Evolutionary conservation across 1,140 invertebrate species (phyloP).

Genomic region (Ganaspis sp.): DNA sequence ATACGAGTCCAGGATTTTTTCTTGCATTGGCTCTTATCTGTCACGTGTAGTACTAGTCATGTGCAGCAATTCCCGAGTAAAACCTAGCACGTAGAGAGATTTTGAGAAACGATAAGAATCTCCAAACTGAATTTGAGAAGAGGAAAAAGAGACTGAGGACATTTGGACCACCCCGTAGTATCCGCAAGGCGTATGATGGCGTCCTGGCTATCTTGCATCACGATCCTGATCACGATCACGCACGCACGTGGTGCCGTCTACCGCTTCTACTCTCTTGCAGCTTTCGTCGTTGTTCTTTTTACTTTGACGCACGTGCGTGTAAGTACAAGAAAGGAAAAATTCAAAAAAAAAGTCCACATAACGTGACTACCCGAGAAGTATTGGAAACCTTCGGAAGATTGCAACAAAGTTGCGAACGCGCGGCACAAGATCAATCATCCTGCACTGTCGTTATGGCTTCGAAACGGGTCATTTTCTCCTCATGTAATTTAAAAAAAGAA

Average conservation of each 20-base stretch:
- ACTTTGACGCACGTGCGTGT: constrained; percentile 33
- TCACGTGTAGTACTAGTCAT: not conserved
- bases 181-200: constrained; percentile 59
- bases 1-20: no score
- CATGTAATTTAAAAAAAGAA: not conserved
- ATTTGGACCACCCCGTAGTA: constrained; percentile 63
- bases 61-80: no score
- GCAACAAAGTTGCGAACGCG: constrained; percentile 12
- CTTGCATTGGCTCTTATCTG: no score
- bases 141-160: constrained; percentile 5
- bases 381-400: not conserved
- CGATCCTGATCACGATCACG: constrained; percentile 71
- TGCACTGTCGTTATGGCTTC: not conserved
- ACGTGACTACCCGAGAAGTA: not conserved
- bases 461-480: not conserved
- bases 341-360: not conserved
- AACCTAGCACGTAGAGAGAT: not conserved
- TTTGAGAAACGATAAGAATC: not conserved
- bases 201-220: constrained; percentile 61
- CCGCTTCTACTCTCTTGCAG: constrained; percentile 41
- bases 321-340: constrained; percentile 12
- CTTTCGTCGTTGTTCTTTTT: constrained; percentile 27
- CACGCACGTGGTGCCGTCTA: constrained; percentile 68
- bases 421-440: constrained; percentile 1
- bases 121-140: constrained; percentile 6